These are phyloP conservation scores for Archips crataeganus DNA, from an alignment of 2,888 invertebrate genomes.

Conservation along the genomic window DNA sequence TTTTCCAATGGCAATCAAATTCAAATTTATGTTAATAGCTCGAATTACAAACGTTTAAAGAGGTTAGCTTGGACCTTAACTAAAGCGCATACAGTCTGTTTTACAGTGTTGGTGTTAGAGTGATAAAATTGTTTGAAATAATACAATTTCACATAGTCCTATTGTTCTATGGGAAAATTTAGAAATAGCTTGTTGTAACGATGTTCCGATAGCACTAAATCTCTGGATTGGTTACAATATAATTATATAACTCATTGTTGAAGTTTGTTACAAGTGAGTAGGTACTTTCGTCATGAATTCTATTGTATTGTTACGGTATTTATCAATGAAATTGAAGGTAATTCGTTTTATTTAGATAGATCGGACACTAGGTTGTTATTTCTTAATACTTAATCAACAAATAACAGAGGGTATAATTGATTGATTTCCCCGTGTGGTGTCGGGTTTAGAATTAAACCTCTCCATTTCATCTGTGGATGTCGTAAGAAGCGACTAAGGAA, in stretches of 20 bases:
- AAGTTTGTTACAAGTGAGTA: constrained; percentile 34
- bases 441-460: too few species aligned
- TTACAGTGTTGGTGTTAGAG: neutral
- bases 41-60: neutral
- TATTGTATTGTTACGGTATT: neutral
- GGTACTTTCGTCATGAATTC: constrained; percentile 17
- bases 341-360: neutral
- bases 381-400: too few species aligned
- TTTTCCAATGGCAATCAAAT: neutral
- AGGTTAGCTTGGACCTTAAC: neutral
- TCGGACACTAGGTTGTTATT: too few species aligned
- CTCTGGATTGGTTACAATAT: constrained; percentile 5
- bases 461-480: too few species aligned
- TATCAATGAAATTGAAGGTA: neutral
- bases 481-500: too few species aligned
- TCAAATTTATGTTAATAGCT: neutral
- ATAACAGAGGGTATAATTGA: too few species aligned
- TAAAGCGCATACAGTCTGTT: constrained; percentile 2
- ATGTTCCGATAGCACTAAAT: constrained; percentile 14
- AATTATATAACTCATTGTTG: constrained; percentile 33
- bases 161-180: constrained; percentile 49
- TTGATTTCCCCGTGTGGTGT: too few species aligned
- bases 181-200: constrained; percentile 43
- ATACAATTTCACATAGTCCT: constrained; percentile 44
- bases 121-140: neutral